Evolutionary conservation across 2,113 vertebrate species (phyloP).

Genomic region (Hemiscyllium ocellatum): DNA sequence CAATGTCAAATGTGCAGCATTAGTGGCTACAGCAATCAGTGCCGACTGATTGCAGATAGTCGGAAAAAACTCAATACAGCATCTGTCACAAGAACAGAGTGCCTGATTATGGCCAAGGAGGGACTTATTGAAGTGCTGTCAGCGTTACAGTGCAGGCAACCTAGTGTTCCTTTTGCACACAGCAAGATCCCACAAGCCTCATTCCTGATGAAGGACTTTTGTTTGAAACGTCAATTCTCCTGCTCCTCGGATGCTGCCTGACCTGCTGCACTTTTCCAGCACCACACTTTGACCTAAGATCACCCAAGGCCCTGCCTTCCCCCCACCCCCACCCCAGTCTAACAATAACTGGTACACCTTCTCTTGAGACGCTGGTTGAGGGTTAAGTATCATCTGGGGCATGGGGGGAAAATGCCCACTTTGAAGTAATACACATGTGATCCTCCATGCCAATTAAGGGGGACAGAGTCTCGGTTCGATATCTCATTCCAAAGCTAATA

Average conservation of each 20-base stretch:
- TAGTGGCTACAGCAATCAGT: not conserved
- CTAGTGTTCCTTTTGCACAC: not conserved
- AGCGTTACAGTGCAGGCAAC: not conserved
- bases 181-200: not conserved
- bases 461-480: not conserved
- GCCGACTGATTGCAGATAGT: not conserved
- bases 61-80: not conserved
- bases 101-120: not conserved
- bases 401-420: not conserved
- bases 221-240: too few species aligned
- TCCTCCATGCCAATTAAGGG: not conserved
- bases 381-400: not conserved
- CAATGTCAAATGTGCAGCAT: not conserved
- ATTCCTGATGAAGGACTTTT: too few species aligned
- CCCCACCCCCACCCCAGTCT: not conserved
- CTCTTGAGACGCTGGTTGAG: not conserved
- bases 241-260: too few species aligned
- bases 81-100: not conserved
- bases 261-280: too few species aligned
- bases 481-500: not conserved
- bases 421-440: not conserved
- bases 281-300: too few species aligned
- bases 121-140: not conserved
- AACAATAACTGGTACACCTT: not conserved
- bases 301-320: too few species aligned